A percentile compares a stretch with the other conserved stretches of the same genome.
These are phyloP conservation scores for Beaufortia kweichowensis DNA, from an alignment of 2,113 vertebrate species.

Conservation along the genomic window DNA sequence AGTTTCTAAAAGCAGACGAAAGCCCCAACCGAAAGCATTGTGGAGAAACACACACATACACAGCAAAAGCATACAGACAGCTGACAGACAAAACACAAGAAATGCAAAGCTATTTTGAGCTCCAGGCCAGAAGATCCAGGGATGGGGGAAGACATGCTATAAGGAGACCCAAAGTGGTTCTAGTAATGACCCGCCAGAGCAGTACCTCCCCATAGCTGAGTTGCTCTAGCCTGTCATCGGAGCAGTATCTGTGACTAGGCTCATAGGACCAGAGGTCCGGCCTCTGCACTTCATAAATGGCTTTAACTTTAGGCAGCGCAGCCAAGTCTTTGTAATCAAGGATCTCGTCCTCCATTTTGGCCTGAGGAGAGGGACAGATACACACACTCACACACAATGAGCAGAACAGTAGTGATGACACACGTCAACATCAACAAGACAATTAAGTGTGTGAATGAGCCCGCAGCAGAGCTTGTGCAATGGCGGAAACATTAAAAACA, in stretches of 20 bases:
- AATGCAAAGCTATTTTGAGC: slow-evolving; percentile 40
- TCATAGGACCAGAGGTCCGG: slow-evolving; percentile 96
- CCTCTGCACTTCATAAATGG: slow-evolving; percentile 97
- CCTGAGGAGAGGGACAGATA: slow-evolving; percentile 81
- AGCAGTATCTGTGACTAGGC: slow-evolving; percentile 93
- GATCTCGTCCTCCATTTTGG: slow-evolving; percentile 98
- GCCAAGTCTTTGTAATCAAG: slow-evolving; percentile 99
- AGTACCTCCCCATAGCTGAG: slow-evolving; percentile 98
- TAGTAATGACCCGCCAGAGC: slow-evolving; percentile 48
- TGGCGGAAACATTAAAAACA: background rate
- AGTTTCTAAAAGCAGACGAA: slow-evolving; percentile 7
- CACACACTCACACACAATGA: slow-evolving; percentile 59
- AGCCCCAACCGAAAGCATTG: background rate
- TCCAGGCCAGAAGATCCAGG: slow-evolving; percentile 26
- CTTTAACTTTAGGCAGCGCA: slow-evolving; percentile 98
- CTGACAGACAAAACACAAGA: slow-evolving; percentile 20
- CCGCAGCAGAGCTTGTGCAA: background rate
- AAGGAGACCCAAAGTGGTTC: slow-evolving; percentile 18
- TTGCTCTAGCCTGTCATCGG: slow-evolving; percentile 94
- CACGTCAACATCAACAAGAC: slow-evolving; percentile 42
- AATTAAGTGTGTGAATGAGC: slow-evolving; percentile 25
- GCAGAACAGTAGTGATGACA: slow-evolving; percentile 47
- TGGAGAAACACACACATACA: slow-evolving; percentile 18
- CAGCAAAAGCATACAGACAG: slow-evolving; percentile 19
- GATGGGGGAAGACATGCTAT: slow-evolving; percentile 43